Base-by-base conservation (phyloP, 2,797 vertebrate genomes). In the Enteromius argenteus region DNA sequence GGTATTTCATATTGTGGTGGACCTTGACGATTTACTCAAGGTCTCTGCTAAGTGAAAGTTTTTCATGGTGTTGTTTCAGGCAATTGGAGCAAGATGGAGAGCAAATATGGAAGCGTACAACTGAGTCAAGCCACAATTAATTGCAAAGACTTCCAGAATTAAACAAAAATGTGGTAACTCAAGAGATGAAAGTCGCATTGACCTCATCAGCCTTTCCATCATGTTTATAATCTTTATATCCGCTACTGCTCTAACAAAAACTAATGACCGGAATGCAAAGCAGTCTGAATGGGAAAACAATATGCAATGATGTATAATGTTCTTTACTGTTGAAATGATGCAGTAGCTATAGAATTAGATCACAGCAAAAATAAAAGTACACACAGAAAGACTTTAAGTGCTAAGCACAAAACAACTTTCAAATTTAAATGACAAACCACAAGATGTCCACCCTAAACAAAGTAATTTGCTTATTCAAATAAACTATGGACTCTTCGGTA, bases 401-500 rank as follows among this genome's bases (percentile, higher is more conserved):
- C 49, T 53, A 35, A 46, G n/a, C 69, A 30, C 15, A 3, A 46
- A 35, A 42, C n/a, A 27, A 6, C 53, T 58, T 60, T 76, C 64
- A 4, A 17, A 53, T 79, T 53, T 46, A 53, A 51, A 51, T 19
- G 21, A 68, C 49, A 17, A 56, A 80, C 49, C n/a, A 71, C 49
- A 76, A 60, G 14, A 42, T 23, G 15, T 58, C 49, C 66, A 80
- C 4, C 35, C 64, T 53, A 76, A 32, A 76, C 1, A 23, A 58
- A 56, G 6, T 8, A 3, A 56, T 80, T 80, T 80, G 49, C 32
- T 39, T 71, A 80, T 80, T 51, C 21, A 80, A 80, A 80, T 69
- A 23, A 69, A 56, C 15, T 11, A 42, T 23, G 1, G 19, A 53
- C 19, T 67, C 14, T 53, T 68, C 30, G 23, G 14, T 23, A 10